Conservation (phyloP, 2,797 vertebrate species). For the Pangasius larnaudii region DNA sequence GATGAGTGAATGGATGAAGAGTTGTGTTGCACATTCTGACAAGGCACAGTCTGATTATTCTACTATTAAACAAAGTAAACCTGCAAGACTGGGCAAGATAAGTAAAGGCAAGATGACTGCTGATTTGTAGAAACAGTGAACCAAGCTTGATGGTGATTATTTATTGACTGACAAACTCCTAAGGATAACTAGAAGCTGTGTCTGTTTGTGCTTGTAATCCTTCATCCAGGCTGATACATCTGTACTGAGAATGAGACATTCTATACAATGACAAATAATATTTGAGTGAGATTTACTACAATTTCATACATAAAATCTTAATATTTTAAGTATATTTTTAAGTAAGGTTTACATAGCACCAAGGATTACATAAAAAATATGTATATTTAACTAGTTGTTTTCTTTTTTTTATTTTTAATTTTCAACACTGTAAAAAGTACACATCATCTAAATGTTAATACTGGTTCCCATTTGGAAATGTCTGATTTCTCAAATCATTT, state of each 20-base stretch:
- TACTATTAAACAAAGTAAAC: neutral
- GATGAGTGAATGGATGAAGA: neutral
- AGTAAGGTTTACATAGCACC: no score
- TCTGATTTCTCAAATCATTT: neutral
- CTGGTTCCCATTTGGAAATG: neutral
- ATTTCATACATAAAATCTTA: neutral
- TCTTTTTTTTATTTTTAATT: neutral
- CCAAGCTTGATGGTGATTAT: neutral
- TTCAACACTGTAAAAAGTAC: neutral
- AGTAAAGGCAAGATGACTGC: neutral
- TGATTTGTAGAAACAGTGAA: conserved; percentile 1
- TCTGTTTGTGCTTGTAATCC: neutral
- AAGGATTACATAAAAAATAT: neutral
- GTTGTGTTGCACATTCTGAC: neutral
- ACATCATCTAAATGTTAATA: neutral
- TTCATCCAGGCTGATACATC: neutral
- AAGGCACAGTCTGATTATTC: neutral
- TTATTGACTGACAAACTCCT: conserved; percentile 5
- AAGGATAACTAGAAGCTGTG: neutral
- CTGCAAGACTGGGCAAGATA: neutral
- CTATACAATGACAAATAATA: neutral
- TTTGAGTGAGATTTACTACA: neutral
- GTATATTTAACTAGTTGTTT: neutral
- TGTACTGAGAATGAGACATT: neutral
- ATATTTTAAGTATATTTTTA: neutral